Conservation (phyloP, 2,113 vertebrate genomes). For the Dasypus novemcinctus region DNA sequence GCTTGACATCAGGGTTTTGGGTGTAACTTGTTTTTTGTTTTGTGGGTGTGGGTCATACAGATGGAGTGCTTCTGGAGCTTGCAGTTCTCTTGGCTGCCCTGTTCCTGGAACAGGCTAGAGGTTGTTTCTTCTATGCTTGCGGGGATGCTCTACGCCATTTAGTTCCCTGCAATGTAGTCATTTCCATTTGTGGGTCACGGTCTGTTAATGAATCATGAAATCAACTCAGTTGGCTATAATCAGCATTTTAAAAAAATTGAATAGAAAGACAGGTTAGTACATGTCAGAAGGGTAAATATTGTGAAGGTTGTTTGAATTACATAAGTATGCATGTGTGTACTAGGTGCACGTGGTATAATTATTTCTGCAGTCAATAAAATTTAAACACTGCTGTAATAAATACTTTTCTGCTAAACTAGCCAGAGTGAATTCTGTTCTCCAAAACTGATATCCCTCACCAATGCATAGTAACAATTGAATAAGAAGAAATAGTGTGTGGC, state of each 20-base stretch:
- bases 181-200: background rate
- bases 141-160: background rate
- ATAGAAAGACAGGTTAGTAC: background rate
- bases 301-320: background rate
- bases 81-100: background rate
- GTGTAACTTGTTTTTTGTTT: background rate
- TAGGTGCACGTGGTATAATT: background rate
- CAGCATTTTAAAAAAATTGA: background rate
- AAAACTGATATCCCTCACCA: background rate
- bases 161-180: background rate
- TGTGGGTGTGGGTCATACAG: background rate
- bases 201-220: background rate
- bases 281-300: background rate
- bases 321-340: background rate
- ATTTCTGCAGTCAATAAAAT: background rate
- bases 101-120: background rate
- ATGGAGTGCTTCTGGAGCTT: background rate
- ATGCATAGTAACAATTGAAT: background rate
- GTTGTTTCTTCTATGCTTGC: background rate
- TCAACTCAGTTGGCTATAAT: background rate
- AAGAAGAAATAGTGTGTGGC: background rate
- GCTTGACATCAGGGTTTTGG: background rate
- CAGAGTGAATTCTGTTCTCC: background rate
- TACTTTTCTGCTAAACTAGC: background rate
- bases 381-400: background rate